Evolutionary conservation across 2,797 vertebrate species (phyloP).

Genomic region (Tapirus indicus): DNA sequence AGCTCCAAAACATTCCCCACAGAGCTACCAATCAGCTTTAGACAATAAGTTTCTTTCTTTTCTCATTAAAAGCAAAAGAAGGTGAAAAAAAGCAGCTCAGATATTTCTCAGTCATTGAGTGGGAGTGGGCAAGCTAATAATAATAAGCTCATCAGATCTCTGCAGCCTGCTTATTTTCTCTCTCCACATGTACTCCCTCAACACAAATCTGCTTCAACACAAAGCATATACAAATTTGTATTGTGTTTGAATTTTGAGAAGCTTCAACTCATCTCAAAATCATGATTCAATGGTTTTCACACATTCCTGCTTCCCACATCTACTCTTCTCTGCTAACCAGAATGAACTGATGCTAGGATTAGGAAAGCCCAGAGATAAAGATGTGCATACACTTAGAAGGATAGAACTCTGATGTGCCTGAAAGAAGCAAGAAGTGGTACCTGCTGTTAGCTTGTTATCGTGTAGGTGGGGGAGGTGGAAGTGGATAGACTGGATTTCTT

Average conservation of each 20-base stretch:
- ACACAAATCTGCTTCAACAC: slow-evolving; percentile 14
- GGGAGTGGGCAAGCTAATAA: background rate
- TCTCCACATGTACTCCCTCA: slow-evolving; percentile 9
- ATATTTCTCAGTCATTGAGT: slow-evolving; percentile 47
- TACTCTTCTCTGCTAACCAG: slow-evolving; percentile 42
- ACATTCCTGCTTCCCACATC: background rate
- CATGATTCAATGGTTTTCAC: slow-evolving; percentile 2
- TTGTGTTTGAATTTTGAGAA: slow-evolving; percentile 36
- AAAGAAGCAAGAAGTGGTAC: background rate
- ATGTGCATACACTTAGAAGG: background rate
- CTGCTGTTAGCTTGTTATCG: background rate
- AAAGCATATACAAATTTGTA: slow-evolving; percentile 47
- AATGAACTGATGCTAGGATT: slow-evolving; percentile 20
- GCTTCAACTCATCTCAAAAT: slow-evolving; percentile 47
- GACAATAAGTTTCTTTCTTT: slow-evolving; percentile 11
- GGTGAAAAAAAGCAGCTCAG: background rate
- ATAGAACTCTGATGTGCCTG: background rate
- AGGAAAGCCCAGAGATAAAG: background rate
- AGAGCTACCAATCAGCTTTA: slow-evolving; percentile 54
- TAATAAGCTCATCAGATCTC: slow-evolving; percentile 26
- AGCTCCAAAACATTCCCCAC: slow-evolving; percentile 37
- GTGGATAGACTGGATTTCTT: background rate
- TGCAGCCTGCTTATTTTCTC: slow-evolving; percentile 22
- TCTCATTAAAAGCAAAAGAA: slow-evolving; percentile 56
- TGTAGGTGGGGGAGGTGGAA: background rate